Conservation (phyloP, 2,113 vertebrate genomes). For the Meles meles region DNA sequence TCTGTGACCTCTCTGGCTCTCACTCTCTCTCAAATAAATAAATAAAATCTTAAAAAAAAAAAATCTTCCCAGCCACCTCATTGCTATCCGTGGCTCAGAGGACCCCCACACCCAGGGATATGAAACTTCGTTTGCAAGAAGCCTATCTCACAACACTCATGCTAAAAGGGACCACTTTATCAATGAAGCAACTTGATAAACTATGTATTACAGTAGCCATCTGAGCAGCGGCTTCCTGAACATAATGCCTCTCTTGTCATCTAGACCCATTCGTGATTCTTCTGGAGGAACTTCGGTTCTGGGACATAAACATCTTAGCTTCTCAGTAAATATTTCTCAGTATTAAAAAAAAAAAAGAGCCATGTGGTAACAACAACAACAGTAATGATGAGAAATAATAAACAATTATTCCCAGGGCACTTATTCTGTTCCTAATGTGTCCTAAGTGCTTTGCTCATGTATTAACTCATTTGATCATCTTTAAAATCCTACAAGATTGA, state of each 20-base stretch:
- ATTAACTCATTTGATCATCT: neutral
- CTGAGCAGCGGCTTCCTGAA: neutral
- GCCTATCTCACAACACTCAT: neutral
- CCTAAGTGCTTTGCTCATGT: neutral
- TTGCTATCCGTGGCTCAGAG: neutral
- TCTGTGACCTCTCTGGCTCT: neutral
- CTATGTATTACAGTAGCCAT: too few relatives aligned
- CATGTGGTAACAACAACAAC: neutral
- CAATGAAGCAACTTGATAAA: neutral
- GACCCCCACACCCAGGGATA: neutral
- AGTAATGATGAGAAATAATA: neutral
- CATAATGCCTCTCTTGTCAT: neutral
- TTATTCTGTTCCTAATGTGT: neutral
- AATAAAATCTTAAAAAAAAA: neutral
- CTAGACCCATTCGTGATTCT: neutral
- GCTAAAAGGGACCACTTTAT: neutral
- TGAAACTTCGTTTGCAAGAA: neutral
- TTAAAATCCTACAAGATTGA: neutral
- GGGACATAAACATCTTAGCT: neutral
- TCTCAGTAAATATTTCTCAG: neutral
- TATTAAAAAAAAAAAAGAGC: neutral
- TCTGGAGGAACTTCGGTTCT: neutral
- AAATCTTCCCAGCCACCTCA: neutral
- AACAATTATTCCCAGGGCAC: neutral
- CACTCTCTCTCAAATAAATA: too few relatives aligned